Base-by-base conservation (phyloP, 2,797 vertebrate species). In the Astyanax mexicanus region DNA sequence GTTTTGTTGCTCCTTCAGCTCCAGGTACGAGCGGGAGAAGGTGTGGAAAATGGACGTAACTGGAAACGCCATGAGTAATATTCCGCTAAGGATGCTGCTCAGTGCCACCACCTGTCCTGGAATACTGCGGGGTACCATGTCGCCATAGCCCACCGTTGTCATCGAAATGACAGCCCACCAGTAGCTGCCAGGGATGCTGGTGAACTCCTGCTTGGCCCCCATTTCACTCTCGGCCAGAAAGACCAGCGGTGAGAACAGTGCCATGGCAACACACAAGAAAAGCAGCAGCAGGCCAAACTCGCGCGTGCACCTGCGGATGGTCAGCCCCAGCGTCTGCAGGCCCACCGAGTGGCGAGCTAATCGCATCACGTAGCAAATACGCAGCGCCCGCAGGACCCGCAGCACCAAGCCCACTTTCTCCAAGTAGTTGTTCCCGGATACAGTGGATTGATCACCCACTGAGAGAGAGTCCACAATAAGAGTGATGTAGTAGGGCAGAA, bases 121-220 rank as follows among this genome's bases (percentile, higher is more conserved):
- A n/a, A n/a, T n/a, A n/a, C n/a, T n/a, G n/a, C 13, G 13, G 44
- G 42, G 98, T 71, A 99, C 98, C 98, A 99, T 98, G 89, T 99
- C 98, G 0, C 98, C 97, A 0, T 99, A 99, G 80, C 98, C 98
- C 12, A 99, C 97, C 0, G 97, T 99, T 0, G 96, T 99, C 98
- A 99, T 99, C 84, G 98, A 98, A 90, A 98, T 99, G 69, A 99
- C 96, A 0, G 98, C 98, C 98, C 97, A 99, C 98, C 98, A 99
- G 89, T 98, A 99, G 84, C 95, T 97, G 27, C 91, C 95, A 0
- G 98, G 97, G 84, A 99, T 95, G 57, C 97, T 99, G 32, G 96
- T 97, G 89, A 99, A 99, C 85, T 98, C 97, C 72, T 97, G 96
- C 85, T 95, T 96, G 81, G 96, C 96, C 9, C 96, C 97, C 89